Evolutionary conservation across 2,797 vertebrate genomes (phyloP), one percentile per base, ranked within the genome.

Genomic region (Scomberomorus guttatus): DNA sequence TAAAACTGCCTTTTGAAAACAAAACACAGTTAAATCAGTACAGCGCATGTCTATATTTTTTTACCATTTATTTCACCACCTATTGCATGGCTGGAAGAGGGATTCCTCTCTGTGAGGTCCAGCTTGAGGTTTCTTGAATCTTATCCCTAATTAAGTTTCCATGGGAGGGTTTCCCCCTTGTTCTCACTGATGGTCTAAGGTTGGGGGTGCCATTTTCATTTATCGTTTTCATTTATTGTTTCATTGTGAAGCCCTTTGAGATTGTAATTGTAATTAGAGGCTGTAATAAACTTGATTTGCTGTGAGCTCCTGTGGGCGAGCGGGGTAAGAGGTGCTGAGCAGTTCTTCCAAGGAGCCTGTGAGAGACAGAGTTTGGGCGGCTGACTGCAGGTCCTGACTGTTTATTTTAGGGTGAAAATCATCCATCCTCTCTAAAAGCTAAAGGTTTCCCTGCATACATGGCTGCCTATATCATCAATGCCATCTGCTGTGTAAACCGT

Each of bases 241-340:
- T 79, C 65, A 82, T 72, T 78, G 81, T 72, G 71, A 83, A 75
- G 69, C 78, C 88, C 80, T 82, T 77, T 77, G 90, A 90, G 91
- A 87, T 87, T 48, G 50, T 91, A 88, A 93, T 89, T 92, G 81
- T 83, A 91, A 93, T 93, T 90, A 89, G 86, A 73, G 76, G 64
- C 81, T 70, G 56, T 91, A 89, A 93, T 89, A 89, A 91, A 93
- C 72, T 87, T 92, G 86, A 93, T 93, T 91, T 91, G 85, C 83
- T 66, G 83, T 63, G 84, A 73, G 82, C 78, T 84, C 83, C 83
- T 85, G 87, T 83, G 86, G 83, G 85, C 12, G 57, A 80, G 56
- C 15, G 69, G 84, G 59, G 62, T 60, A 42, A 74, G 76, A 73
- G 65, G 73, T 60, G 68, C 22, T 12, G 77, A 65, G 75, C 79